phyloP scores from a whole-genome alignment of 2,113 vertebrate genomes.

The Amblyopsis rosae region DNA sequence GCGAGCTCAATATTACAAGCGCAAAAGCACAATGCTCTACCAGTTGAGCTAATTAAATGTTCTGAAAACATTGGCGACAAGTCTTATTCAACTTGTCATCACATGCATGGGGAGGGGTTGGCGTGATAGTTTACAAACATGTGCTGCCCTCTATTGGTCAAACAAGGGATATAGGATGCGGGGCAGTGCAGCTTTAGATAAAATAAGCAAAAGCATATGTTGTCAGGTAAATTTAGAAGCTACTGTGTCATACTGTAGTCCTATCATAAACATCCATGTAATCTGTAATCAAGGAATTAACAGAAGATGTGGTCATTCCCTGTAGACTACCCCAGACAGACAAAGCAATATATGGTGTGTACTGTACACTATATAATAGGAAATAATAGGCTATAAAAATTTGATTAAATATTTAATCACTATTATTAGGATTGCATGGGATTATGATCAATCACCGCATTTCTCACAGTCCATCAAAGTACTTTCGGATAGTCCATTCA shows the following conservation, averaged over 20 bases:
- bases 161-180: too few relatives aligned
- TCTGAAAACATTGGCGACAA: too few relatives aligned
- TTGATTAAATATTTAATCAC: constrained; percentile 42
- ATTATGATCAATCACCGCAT: constrained; percentile 63
- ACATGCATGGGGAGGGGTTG: too few relatives aligned
- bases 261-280: not conserved
- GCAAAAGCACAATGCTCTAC: too few relatives aligned
- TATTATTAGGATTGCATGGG: constrained; percentile 41
- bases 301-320: constrained; percentile 2
- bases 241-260: not conserved
- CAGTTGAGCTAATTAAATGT: too few relatives aligned
- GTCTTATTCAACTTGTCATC: too few relatives aligned
- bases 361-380: not conserved
- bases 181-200: too few relatives aligned
- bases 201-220: not conserved
- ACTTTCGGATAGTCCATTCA: constrained; percentile 25
- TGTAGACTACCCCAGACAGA: not conserved
- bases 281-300: constrained; percentile 3
- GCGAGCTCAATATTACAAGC: too few relatives aligned
- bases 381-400: constrained; percentile 22
- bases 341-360: not conserved
- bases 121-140: too few relatives aligned
- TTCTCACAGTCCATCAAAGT: constrained; percentile 50
- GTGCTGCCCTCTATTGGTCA: too few relatives aligned
- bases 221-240: not conserved